phyloP scores from a whole-genome alignment of 1,140 invertebrate genomes.

The Drosophila lacteicornis region DNA sequence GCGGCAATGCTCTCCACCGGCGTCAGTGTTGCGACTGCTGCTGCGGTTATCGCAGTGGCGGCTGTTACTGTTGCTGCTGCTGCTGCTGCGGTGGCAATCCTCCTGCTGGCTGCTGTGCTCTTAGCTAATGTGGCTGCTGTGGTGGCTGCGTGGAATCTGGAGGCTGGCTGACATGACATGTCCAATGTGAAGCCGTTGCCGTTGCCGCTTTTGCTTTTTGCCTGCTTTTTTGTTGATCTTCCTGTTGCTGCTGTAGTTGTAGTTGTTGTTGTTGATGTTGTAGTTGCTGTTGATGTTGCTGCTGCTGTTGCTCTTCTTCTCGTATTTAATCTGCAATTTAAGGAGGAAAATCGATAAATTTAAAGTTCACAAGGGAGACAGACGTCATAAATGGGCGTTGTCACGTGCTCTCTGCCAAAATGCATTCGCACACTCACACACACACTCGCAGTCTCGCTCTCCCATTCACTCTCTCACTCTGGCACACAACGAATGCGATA shows the following conservation, averaged over 20 bases:
- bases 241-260: conserved; percentile 4
- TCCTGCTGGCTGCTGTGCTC: conserved; percentile 57
- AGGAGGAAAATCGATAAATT: conserved; percentile 28
- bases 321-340: conserved; percentile 59
- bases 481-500: conserved; percentile 54
- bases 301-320: conserved; percentile 21
- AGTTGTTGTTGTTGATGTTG: conserved; percentile 4
- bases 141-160: conserved; percentile 70
- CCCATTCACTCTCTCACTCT: conserved; percentile 18
- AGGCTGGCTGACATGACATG: conserved; percentile 85
- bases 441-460: conserved; percentile 13
- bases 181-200: conserved; percentile 79
- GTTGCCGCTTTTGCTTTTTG: conserved; percentile 35
- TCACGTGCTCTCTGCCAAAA: conserved; percentile 66
- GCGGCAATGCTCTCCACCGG: conserved; percentile 60
- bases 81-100: conserved; percentile 41
- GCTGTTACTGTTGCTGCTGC: conserved; percentile 19
- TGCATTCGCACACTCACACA: conserved; percentile 38
- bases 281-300: conserved; percentile 12
- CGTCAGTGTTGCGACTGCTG: conserved; percentile 47
- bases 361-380: conserved; percentile 27
- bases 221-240: conserved; percentile 18
- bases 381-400: conserved; percentile 63
- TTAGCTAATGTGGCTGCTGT: conserved; percentile 57
- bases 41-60: conserved; percentile 27